Evolutionary conservation across 2,113 vertebrate species (phyloP).

Genomic region (Pachypanchax playfairii): DNA sequence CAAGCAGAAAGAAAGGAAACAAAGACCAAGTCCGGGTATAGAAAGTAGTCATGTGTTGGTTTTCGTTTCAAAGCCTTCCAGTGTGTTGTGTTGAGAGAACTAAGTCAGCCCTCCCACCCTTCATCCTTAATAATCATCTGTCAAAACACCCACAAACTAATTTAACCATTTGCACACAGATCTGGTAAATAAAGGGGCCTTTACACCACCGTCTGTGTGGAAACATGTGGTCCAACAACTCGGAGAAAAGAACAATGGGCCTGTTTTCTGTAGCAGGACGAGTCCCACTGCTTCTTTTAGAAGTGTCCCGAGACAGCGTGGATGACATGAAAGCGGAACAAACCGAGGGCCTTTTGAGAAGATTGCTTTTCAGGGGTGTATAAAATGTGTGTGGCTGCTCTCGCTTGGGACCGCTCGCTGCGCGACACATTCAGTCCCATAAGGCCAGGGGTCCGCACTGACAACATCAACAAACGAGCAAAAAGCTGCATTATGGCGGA

Average conservation of each 20-base stretch:
- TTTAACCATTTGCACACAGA: constrained; percentile 84
- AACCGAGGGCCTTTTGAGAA: constrained; percentile 86
- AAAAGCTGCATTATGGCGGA: constrained; percentile 75
- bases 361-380: constrained; percentile 88
- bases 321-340: constrained; percentile 84
- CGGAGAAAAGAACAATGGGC: constrained; percentile 82
- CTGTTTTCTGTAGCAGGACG: constrained; percentile 82
- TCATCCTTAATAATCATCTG: constrained; percentile 83
- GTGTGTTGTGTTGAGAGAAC: constrained; percentile 55
- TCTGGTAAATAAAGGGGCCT: constrained; percentile 77
- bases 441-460: constrained; percentile 79
- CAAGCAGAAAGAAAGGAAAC: constrained; percentile 21
- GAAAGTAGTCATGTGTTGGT: constrained; percentile 67
- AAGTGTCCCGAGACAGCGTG: constrained; percentile 74
- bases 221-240: constrained; percentile 87
- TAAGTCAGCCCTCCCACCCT: constrained; percentile 78
- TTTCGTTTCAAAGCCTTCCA: constrained; percentile 80
- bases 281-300: constrained; percentile 85
- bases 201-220: constrained; percentile 80
- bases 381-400: constrained; percentile 75
- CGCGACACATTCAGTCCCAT: constrained; percentile 76
- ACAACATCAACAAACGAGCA: constrained; percentile 88
- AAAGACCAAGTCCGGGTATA: constrained; percentile 38
- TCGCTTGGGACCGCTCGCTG: constrained; percentile 85
- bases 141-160: constrained; percentile 86